Base-by-base conservation (phyloP, 1,140 invertebrate species). In the Goniozus legneri region DNA sequence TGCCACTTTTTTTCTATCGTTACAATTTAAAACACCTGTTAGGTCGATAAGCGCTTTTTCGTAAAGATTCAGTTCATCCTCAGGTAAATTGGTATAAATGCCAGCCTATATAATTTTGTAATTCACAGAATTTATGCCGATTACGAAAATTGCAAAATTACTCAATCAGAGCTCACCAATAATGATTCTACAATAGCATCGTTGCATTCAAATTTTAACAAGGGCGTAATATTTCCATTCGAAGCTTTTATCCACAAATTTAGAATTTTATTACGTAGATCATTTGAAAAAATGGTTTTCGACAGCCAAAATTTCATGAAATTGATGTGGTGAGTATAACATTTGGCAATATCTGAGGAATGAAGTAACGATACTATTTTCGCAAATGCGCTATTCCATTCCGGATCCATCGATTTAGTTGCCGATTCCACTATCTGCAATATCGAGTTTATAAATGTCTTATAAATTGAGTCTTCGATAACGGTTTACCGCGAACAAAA, bases 301-400 rank as follows among this genome's bases (percentile, higher is more conserved):
- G 42, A 36, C 16, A 66, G 35, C 16, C 51, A 54, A 41, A 54
- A 59, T 38, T 34, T 54, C 12, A 67, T 15, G 2, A 66, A 36
- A 34, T 57, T 52, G 27, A 60, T 55, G 33, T 67, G 64, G 22
- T 66, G 65, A 3, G 62, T 64, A 44, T 64, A 67, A 37, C 50
- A 52, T 2, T 67, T 31, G 19, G 41, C 24, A n/a, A 63, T 30
- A 4, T 53, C 46, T 6, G 44, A 51, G 13, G 24, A 10, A 36
- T 39, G 47, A 30, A 64, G 36, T 3, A 31, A 30, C 2, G 7
- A 16, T n/a, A 24, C 44, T 43, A 62, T 43, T 50, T 18, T 37
- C 19, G 37, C 43, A 4, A 56, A 57, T 27, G 10, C 24, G 10
- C 10, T 10, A 27, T 27, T 6, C 10, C 24, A 6, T 27, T 27